These are phyloP conservation scores for Gymnoscopelus microlampas DNA, from an alignment of 2,797 vertebrate genomes.

Conservation along the genomic window DNA sequence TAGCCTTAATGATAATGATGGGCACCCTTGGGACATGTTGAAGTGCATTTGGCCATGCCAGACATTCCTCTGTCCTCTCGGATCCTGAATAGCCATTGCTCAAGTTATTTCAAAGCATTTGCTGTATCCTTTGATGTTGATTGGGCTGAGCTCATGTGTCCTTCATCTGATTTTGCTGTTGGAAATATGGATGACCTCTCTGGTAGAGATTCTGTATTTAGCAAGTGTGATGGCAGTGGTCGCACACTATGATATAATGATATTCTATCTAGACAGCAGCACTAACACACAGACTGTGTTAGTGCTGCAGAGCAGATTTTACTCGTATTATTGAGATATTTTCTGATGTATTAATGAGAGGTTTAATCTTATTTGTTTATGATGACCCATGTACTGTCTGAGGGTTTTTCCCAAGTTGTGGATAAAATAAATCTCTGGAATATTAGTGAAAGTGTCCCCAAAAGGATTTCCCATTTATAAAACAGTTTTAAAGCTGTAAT, in stretches of 20 bases:
- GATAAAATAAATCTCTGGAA: not conserved
- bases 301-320: not conserved
- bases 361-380: not conserved
- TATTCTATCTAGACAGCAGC: too few species aligned
- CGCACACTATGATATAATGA: too few species aligned
- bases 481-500: constrained; percentile 26
- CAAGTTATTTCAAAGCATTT: constrained; percentile 16
- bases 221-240: too few species aligned
- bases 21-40: constrained; percentile 6
- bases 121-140: constrained; percentile 8
- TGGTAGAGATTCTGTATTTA: not conserved
- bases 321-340: not conserved
- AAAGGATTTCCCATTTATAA: constrained; percentile 24
- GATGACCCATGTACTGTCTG: not conserved
- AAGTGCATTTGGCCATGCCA: constrained; percentile 8
- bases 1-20: constrained; percentile 16
- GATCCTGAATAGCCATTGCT: not conserved
- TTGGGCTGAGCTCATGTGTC: not conserved
- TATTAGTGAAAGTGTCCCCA: constrained; percentile 25
- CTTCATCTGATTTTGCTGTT: constrained; percentile 2
- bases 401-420: not conserved
- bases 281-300: not conserved
- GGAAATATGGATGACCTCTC: not conserved
- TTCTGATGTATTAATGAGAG: constrained; percentile 1
- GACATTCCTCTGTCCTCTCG: not conserved